Evolutionary conservation across 2,113 vertebrate species (phyloP), one percentile per base, ranked within the genome.

Genomic region (Anarhynchus alexandrinus): DNA sequence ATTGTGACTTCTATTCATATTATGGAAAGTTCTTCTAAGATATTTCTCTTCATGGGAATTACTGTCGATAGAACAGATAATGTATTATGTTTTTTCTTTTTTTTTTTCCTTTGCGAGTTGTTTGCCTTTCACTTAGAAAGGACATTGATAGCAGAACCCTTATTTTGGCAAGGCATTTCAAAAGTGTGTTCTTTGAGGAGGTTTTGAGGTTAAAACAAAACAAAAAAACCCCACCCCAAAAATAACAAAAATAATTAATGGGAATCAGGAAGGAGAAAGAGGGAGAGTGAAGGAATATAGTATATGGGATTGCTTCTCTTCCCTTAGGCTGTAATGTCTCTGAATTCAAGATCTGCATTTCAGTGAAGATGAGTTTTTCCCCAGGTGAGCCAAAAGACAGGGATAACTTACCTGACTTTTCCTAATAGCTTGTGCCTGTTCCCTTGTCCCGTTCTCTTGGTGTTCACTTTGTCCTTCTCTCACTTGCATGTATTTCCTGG

Each of bases 101-200:
- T 2, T 34, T 34, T 57, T 57, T 34, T 12, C 4, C 36, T n/a
- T 26, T 52, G 19, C 2, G 27, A 76, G 18, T 45, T 86, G 11
- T 49, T 94, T 91, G 18, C 17, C 14, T 82, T 91, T 89, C 4
- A 45, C 38, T 94, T 76, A 76, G n/a, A 90, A 79, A 82, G 10
- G 38, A 38, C 3, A 13, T 19, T 55, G 34, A 45, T 17, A 92
- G 21, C 18, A 88, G 40, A 86, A 38, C 19, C 8, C 21, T 78
- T 62, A 34, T 86, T 74, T 86, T 90, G 82, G 55, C 29, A 81
- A 71, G 23, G 15, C 70, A 26, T 43, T 73, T 89, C 40, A 43
- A 54, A 78, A 61, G 4, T 32, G 9, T 67, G 9, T 88, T 77
- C 7, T 86, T 13, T 52, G 13, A 65, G 18, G 12, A 8, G 0